Evolutionary conservation across 2,888 invertebrate species (phyloP).

Genomic region (Apotomis capreana): DNA sequence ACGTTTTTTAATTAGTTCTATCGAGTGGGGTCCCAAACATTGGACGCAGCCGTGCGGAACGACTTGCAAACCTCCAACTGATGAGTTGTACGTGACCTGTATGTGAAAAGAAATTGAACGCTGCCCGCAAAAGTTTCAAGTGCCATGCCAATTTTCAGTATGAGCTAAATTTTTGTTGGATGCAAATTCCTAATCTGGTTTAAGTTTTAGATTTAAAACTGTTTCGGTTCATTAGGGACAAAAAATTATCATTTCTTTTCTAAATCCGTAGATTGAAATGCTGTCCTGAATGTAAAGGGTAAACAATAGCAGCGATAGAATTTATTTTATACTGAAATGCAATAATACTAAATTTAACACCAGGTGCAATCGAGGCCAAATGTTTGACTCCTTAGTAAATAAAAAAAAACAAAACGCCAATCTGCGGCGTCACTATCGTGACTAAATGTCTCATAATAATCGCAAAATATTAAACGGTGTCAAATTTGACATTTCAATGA

Average conservation of each 20-base stretch:
- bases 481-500: too few species aligned
- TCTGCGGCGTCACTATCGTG: too few species aligned
- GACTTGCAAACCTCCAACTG: slow-evolving; percentile 37
- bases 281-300: too few species aligned
- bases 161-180: background rate
- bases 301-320: too few species aligned
- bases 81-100: slow-evolving; percentile 37
- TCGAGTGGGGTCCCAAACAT: slow-evolving; percentile 27
- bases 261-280: background rate
- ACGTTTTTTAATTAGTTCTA: slow-evolving; percentile 38
- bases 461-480: too few species aligned
- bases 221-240: background rate
- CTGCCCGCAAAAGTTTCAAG: slow-evolving; percentile 23
- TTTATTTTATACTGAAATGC: too few species aligned
- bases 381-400: too few species aligned
- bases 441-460: too few species aligned
- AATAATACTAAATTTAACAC: too few species aligned
- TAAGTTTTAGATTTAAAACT: background rate
- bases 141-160: slow-evolving; percentile 12
- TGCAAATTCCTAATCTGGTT: background rate
- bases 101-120: slow-evolving; percentile 24
- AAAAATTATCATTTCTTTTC: background rate
- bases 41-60: slow-evolving; percentile 33
- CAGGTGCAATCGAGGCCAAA: too few species aligned
- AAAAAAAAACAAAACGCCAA: too few species aligned